phyloP scores from a whole-genome alignment of 2,113 vertebrate genomes.

The Chloropsis cyanopogon region DNA sequence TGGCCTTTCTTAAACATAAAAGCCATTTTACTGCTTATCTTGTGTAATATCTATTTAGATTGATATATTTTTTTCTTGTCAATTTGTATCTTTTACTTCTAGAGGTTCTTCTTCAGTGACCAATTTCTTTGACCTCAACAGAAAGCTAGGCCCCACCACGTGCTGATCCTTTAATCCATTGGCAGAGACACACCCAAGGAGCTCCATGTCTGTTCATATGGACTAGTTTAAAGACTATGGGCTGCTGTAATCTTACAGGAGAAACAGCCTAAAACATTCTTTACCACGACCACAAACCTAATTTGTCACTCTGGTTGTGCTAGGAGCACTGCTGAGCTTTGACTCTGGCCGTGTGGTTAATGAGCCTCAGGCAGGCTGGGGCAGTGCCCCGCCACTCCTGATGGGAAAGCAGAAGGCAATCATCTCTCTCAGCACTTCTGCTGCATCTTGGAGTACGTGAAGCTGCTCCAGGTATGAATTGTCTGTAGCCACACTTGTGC shows the following conservation, averaged over 20 bases:
- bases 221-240: not conserved
- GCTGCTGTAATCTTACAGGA: not conserved
- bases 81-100: not conserved
- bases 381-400: not conserved
- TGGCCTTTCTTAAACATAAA: not conserved
- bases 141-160: rapidly evolving
- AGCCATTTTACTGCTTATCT: not conserved
- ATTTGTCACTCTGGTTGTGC: not conserved
- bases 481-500: not conserved
- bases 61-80: not conserved
- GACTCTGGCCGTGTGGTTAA: not conserved
- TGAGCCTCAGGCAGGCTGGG: not conserved
- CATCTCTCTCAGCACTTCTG: not conserved
- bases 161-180: not conserved
- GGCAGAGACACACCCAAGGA: not conserved
- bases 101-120: not conserved
- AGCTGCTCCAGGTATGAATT: not conserved
- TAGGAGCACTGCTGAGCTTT: not conserved
- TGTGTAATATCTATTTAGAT: not conserved
- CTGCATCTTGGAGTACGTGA: not conserved
- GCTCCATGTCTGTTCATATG: not conserved
- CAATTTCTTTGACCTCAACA: not conserved
- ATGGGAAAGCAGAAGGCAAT: not conserved
- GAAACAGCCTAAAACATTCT: not conserved
- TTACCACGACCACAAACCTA: not conserved